phyloP scores from a whole-genome alignment of 1,140 invertebrate species.

The Brachionus manjavacas region DNA sequence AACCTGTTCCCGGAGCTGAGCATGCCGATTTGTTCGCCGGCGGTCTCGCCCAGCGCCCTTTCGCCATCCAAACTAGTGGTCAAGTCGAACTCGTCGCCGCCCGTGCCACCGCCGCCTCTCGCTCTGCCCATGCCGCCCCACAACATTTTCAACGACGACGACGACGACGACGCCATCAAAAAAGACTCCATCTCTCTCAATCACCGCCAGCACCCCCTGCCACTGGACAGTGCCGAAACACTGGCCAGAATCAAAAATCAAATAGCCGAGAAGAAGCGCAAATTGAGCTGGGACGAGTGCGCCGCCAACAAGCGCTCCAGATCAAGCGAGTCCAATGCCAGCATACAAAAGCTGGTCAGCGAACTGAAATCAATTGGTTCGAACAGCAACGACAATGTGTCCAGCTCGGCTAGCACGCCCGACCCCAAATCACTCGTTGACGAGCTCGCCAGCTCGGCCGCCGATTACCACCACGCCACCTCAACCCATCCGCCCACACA shows the following conservation, averaged over 20 bases:
- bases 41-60: background rate
- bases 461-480: background rate
- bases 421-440: background rate
- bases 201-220: no score
- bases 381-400: background rate
- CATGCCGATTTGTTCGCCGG: background rate
- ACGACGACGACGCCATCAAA: background rate
- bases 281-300: background rate
- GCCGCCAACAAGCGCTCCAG: background rate
- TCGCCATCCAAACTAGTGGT: background rate
- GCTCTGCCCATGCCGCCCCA: background rate
- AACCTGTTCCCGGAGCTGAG: background rate
- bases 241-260: background rate
- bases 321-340: no score
- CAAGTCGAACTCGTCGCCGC: background rate
- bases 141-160: conserved; percentile 34
- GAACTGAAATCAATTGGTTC: conserved; percentile 31
- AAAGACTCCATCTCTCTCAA: no score
- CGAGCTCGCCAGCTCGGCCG: no score
- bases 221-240: background rate
- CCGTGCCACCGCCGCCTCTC: background rate
- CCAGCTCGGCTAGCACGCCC: background rate
- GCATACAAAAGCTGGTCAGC: conserved; percentile 27
- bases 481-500: no score
- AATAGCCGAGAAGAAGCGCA: conserved; percentile 35